phyloP scores from a whole-genome alignment of 2,113 vertebrate species.

The Poeciliopsis prolifica region DNA sequence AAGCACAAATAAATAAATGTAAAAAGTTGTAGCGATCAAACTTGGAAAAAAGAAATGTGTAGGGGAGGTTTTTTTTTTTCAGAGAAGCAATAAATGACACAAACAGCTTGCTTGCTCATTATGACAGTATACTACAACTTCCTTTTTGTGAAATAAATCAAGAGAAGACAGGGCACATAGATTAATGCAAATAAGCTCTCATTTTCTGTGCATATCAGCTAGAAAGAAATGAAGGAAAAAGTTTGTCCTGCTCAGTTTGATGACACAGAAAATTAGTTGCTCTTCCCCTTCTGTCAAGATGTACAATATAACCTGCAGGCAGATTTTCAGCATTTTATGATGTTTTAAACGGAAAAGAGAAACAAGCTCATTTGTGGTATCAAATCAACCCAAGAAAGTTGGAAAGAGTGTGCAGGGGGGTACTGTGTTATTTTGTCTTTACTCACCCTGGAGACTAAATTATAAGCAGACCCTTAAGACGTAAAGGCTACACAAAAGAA shows the following conservation, averaged over 20 bases:
- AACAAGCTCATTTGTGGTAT: conserved; percentile 13
- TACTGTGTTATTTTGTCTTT: conserved; percentile 51
- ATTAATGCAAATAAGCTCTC: conserved; percentile 42
- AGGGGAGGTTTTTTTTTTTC: not conserved
- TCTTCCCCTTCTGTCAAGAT: conserved; percentile 38
- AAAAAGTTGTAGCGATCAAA: not conserved
- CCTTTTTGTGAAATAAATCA: conserved; percentile 35
- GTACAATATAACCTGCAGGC: conserved; percentile 34
- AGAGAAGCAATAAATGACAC: conserved; percentile 16
- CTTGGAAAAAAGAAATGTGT: not conserved
- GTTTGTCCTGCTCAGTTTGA: conserved; percentile 4
- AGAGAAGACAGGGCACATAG: conserved; percentile 25
- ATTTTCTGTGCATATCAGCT: conserved; percentile 18
- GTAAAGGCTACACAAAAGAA: conserved; percentile 45
- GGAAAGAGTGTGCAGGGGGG: conserved; percentile 16
- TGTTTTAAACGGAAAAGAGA: conserved; percentile 15
- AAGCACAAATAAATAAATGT: not conserved
- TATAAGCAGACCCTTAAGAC: conserved; percentile 58
- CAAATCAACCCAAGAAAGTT: conserved; percentile 24
- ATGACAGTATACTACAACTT: conserved; percentile 21
- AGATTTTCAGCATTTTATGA: conserved; percentile 33
- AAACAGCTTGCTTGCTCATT: conserved; percentile 23
- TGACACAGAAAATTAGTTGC: conserved; percentile 22
- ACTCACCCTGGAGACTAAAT: conserved; percentile 53
- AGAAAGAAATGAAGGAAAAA: conserved; percentile 8